Evolutionary conservation across 2,888 invertebrate species (phyloP).

Genomic region (Epinotia nisella): DNA sequence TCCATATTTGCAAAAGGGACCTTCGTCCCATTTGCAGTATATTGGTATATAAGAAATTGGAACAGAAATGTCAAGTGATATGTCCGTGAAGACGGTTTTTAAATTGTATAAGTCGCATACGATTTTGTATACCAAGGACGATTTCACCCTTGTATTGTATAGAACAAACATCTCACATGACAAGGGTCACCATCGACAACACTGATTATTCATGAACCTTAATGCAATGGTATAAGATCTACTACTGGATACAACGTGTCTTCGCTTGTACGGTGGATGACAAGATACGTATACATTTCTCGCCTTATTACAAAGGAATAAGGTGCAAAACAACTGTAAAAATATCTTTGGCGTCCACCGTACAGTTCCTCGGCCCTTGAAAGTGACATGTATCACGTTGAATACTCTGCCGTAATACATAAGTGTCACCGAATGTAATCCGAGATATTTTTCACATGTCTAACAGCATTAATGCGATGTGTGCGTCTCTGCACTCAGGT

Average conservation of each 20-base stretch:
- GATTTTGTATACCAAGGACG: constrained; percentile 19
- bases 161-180: constrained; percentile 35
- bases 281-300: background rate
- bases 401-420: constrained; percentile 49
- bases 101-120: constrained; percentile 25
- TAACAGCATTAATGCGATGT: constrained; percentile 31
- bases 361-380: constrained; percentile 15
- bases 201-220: background rate
- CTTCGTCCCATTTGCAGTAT: background rate
- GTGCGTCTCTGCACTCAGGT: constrained; percentile 21
- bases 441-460: constrained; percentile 55
- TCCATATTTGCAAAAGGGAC: background rate
- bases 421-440: constrained; percentile 54
- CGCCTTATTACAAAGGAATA: background rate
- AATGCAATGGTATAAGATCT: background rate
- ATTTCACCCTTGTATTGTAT: constrained; percentile 29
- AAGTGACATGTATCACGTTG: constrained; percentile 48
- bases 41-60: constrained; percentile 60
- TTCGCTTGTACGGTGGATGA: background rate
- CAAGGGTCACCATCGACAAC: constrained; percentile 13
- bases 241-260: background rate
- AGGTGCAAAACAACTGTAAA: background rate
- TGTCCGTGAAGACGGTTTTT: constrained; percentile 27
- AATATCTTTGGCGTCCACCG: background rate
- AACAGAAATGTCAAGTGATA: constrained; percentile 46